phyloP scores from a whole-genome alignment of 1,140 invertebrate species.

The Hypsibius dujardini region DNA sequence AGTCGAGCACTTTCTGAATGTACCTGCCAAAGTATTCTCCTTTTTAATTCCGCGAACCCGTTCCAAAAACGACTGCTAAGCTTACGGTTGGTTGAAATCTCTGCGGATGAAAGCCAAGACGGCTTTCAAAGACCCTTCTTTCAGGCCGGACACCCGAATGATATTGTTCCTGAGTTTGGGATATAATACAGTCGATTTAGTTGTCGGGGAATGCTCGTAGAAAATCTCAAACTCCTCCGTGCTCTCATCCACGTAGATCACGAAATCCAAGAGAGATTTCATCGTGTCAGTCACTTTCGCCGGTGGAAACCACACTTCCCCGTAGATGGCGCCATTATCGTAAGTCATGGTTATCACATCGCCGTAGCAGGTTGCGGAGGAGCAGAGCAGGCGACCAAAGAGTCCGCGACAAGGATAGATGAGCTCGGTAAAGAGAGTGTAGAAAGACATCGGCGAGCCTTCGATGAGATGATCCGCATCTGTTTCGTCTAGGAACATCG shows the following conservation, averaged over 20 bases:
- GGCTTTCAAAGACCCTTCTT: no score
- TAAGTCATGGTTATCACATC: neutral
- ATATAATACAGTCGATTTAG: no score
- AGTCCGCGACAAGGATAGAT: slow-evolving; percentile 3
- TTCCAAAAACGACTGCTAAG: no score
- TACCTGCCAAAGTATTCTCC: no score
- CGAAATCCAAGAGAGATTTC: neutral
- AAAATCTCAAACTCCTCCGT: no score
- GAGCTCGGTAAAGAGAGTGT: neutral
- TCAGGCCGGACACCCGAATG: no score
- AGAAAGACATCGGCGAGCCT: slow-evolving; percentile 3
- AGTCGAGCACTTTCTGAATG: no score
- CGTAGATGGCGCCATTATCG: neutral
- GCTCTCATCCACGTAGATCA: neutral
- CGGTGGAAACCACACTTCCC: slow-evolving; percentile 2
- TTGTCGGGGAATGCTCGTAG: no score
- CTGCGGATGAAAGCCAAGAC: no score
- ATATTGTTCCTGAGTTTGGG: no score
- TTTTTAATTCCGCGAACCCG: no score
- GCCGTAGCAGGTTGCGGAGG: neutral
- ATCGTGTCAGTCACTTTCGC: neutral
- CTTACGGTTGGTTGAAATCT: no score
- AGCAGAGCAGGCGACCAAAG: neutral
- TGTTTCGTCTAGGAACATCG: neutral
- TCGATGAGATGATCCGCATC: neutral